phyloP scores from a whole-genome alignment of 2,113 vertebrate genomes.

The Scophthalmus maximus region DNA sequence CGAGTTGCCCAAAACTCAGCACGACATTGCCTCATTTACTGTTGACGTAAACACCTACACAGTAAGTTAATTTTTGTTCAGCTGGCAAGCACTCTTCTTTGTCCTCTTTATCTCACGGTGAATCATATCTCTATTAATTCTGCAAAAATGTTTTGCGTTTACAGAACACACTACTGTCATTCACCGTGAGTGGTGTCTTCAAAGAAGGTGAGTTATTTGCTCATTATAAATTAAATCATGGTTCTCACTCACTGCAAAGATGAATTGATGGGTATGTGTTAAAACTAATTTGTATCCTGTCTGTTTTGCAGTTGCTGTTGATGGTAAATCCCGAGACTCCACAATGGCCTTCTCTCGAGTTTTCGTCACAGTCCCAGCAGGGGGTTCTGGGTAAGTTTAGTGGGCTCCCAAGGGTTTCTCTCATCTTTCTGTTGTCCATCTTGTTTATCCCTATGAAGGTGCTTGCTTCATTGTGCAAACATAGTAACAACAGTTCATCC shows the following conservation, averaged over 20 bases:
- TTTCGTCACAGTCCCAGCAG: constrained; percentile 89
- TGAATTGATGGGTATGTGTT: not conserved
- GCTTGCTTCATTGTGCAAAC: not conserved
- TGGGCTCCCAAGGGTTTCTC: constrained; percentile 2
- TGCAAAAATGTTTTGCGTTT: constrained; percentile 9
- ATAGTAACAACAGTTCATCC: not conserved
- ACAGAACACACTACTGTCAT: constrained; percentile 89
- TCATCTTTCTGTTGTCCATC: constrained; percentile 4
- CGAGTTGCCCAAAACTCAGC: constrained; percentile 91
- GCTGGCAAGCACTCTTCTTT: not conserved
- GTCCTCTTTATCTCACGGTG: not conserved
- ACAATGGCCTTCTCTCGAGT: constrained; percentile 90
- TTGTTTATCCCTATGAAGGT: not conserved
- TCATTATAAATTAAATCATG: not conserved
- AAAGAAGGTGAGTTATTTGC: constrained; percentile 89
- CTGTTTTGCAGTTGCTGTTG: constrained; percentile 79
- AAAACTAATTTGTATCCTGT: not conserved
- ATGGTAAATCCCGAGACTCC: constrained; percentile 85
- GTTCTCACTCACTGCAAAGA: not conserved
- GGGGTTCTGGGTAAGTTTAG: constrained; percentile 85
- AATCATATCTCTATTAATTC: constrained; percentile 4
- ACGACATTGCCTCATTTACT: constrained; percentile 87
- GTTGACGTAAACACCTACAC: constrained; percentile 90
- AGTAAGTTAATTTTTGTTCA: constrained; percentile 66
- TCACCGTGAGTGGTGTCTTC: constrained; percentile 90